A percentile compares a stretch with the other conserved stretches of the same genome.
These are phyloP conservation scores for Pristionchus japonicus DNA, from an alignment of 2,888 invertebrate genomes.

Conservation along the genomic window DNA sequence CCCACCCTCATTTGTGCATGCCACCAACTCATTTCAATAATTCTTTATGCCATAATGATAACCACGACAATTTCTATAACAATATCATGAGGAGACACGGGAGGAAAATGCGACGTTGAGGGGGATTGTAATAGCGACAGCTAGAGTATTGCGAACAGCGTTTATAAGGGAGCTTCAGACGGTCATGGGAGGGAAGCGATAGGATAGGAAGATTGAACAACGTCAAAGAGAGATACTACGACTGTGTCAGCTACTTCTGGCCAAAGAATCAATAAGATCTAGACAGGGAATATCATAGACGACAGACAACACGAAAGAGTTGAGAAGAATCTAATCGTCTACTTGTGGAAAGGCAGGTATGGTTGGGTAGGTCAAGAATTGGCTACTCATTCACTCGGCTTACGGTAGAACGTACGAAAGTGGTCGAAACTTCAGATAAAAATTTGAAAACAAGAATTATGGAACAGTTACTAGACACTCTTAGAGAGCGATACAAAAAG, in stretches of 20 bases:
- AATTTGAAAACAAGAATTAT: not conserved
- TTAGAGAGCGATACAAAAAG: constrained; percentile 6
- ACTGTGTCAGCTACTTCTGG: constrained; percentile 29
- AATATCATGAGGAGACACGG: constrained; percentile 16
- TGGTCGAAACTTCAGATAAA: constrained; percentile 12
- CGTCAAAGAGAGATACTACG: constrained; percentile 23
- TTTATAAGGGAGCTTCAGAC: constrained; percentile 11
- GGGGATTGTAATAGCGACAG: constrained; percentile 16
- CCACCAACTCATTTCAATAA: not conserved
- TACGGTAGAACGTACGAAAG: constrained; percentile 35
- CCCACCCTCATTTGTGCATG: not conserved
- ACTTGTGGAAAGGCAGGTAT: constrained; percentile 22
- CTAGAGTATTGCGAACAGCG: constrained; percentile 1
- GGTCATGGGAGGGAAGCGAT: constrained; percentile 23
- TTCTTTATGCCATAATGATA: constrained; percentile 31
- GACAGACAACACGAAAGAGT: not conserved
- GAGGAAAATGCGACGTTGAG: not conserved
- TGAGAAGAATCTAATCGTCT: constrained; percentile 11
- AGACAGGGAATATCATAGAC: constrained; percentile 31
- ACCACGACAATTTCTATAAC: constrained; percentile 34
- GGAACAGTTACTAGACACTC: not conserved
- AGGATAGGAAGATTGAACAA: not conserved
- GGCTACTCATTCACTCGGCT: constrained; percentile 36
- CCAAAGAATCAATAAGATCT: constrained; percentile 38
- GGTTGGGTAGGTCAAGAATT: constrained; percentile 36